Conservation (phyloP, 2,797 vertebrate genomes). For the Mareca strepera region DNA sequence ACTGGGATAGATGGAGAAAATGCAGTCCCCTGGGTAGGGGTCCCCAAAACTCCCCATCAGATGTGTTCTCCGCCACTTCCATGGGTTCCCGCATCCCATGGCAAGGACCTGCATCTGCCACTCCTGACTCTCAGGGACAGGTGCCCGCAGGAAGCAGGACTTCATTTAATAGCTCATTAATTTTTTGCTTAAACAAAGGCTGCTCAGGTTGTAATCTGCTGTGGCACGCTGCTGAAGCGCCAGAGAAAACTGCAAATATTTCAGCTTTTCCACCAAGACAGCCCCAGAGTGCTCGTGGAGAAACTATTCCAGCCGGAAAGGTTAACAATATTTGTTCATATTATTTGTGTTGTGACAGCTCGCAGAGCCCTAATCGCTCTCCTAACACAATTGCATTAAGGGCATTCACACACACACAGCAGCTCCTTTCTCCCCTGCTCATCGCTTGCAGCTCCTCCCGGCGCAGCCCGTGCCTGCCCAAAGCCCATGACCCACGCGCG, state of each 20-base stretch:
- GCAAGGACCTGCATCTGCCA: not conserved
- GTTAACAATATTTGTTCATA: conserved; percentile 65
- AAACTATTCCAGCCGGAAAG: conserved; percentile 55
- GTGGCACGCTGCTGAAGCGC: not conserved
- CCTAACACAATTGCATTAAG: conserved; percentile 57
- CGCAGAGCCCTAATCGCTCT: conserved; percentile 57
- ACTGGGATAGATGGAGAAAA: not conserved
- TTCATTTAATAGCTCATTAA: conserved; percentile 55
- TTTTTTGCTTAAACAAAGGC: conserved; percentile 58
- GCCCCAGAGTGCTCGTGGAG: conserved; percentile 26
- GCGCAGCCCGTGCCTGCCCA: not conserved
- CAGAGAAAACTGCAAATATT: conserved; percentile 18
- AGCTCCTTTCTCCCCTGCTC: not conserved
- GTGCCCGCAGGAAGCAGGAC: not conserved
- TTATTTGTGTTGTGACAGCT: conserved; percentile 70
- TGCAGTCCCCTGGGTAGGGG: not conserved
- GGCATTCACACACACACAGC: conserved; percentile 33
- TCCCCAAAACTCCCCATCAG: not conserved
- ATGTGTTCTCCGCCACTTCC: not conserved
- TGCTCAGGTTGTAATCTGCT: not conserved
- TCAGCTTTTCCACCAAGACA: conserved; percentile 42
- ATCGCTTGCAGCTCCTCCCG: not conserved
- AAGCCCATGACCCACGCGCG: not conserved
- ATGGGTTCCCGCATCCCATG: fast-evolving
- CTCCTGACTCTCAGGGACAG: not conserved